These are phyloP conservation scores for Lithophane leautieri DNA, from an alignment of 2,888 invertebrate species.

Conservation along the genomic window DNA sequence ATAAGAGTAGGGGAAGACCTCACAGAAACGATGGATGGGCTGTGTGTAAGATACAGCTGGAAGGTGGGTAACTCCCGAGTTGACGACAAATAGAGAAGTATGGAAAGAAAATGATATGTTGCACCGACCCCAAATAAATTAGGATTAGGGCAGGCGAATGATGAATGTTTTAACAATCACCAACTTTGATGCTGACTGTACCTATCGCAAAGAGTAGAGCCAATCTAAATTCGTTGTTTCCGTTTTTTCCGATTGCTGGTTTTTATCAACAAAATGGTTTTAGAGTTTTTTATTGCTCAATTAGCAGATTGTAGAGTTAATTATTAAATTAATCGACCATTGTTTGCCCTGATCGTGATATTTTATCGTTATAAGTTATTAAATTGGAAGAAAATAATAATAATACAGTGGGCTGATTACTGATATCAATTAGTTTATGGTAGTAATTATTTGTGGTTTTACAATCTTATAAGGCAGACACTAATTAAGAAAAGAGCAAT, in stretches of 20 bases:
- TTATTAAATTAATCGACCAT: neutral
- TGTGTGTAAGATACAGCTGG: too few species aligned
- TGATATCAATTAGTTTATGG: neutral
- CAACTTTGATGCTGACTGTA: neutral
- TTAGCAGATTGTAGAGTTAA: constrained; percentile 28
- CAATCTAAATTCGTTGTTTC: constrained; percentile 28
- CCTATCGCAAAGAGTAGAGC: neutral
- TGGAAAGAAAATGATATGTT: neutral
- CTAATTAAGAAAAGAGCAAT: neutral
- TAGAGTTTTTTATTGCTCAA: constrained; percentile 24
- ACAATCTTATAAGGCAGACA: neutral
- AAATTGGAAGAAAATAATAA: neutral
- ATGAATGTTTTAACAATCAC: neutral
- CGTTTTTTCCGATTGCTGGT: constrained; percentile 30
- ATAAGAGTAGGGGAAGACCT: too few species aligned
- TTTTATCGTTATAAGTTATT: neutral
- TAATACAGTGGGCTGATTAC: neutral
- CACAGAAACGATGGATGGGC: too few species aligned
- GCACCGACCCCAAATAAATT: too few species aligned
- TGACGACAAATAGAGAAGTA: neutral
- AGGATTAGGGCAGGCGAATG: too few species aligned
- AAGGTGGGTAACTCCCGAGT: too few species aligned
- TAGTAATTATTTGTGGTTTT: neutral
- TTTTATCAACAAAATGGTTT: constrained; percentile 47
- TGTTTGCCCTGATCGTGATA: constrained; percentile 7